Evolutionary conservation across 2,797 vertebrate species (phyloP).

Genomic region (Falco berigora): DNA sequence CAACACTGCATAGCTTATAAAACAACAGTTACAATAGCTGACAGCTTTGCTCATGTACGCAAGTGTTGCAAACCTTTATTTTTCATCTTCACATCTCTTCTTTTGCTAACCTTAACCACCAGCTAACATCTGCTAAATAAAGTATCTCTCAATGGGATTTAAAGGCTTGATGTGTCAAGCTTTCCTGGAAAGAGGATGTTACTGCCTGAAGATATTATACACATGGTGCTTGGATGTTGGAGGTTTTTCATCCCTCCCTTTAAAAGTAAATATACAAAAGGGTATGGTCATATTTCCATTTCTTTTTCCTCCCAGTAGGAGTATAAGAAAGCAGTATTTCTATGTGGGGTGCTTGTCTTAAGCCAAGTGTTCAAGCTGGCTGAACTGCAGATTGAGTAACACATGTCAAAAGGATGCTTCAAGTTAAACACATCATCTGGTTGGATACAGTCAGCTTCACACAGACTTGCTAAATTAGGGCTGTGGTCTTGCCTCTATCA

Average conservation of each 20-base stretch:
- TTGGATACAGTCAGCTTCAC: neutral
- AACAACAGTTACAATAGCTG: neutral
- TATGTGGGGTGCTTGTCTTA: neutral
- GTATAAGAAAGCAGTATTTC: constrained; percentile 26
- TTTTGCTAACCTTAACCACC: neutral
- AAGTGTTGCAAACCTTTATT: neutral
- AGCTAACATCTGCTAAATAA: neutral
- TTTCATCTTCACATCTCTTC: neutral
- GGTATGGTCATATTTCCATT: neutral
- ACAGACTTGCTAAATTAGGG: neutral
- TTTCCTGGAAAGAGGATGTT: constrained; percentile 22
- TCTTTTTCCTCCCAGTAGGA: constrained; percentile 7
- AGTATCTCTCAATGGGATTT: neutral
- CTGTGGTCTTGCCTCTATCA: neutral
- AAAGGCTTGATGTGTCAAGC: neutral
- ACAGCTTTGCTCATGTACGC: neutral
- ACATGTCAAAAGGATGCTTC: neutral
- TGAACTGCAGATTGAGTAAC: neutral
- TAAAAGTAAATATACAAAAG: constrained; percentile 33
- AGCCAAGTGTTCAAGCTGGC: neutral
- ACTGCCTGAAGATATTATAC: neutral
- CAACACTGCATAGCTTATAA: neutral
- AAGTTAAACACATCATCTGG: neutral
- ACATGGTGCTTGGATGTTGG: neutral
- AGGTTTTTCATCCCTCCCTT: neutral